phyloP scores from a whole-genome alignment of 64 coral and sea anemone genomes.

The Astreopora myriophthalma region DNA sequence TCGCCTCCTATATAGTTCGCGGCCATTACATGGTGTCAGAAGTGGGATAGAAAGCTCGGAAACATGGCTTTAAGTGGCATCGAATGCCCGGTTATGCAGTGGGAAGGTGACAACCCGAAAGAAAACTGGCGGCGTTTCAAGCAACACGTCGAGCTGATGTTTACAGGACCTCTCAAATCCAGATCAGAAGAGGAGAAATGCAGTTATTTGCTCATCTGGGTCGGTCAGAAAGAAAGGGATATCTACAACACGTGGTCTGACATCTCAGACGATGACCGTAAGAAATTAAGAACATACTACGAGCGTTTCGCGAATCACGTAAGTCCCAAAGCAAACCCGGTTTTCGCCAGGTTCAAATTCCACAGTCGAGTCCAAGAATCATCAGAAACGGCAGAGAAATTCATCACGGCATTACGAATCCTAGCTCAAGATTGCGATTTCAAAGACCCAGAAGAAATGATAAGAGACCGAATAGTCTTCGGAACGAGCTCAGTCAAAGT shows the following conservation, averaged over 20 bases:
- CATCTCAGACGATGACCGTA: conserved; percentile 50
- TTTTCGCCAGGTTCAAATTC: conserved; percentile 52
- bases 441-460: conserved; percentile 44
- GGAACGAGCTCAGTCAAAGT: conserved; percentile 39
- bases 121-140: too few species aligned
- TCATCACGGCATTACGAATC: not conserved
- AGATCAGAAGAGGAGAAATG: conserved; percentile 21
- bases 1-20: too few species aligned
- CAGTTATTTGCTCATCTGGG: too few species aligned
- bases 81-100: not conserved
- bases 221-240: too few species aligned
- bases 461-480: conserved; percentile 55
- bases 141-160: too few species aligned
- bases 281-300: conserved; percentile 44
- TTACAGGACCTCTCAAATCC: conserved; percentile 28
- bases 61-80: too few species aligned
- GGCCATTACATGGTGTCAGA: too few species aligned
- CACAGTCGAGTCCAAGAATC: not conserved
- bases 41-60: too few species aligned
- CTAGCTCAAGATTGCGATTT: conserved; percentile 47
- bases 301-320: conserved; percentile 61
- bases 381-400: conserved; percentile 22
- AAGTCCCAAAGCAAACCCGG: conserved; percentile 50
- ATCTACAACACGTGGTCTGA: too few species aligned
- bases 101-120: too few species aligned